phyloP scores from a whole-genome alignment of 2,888 invertebrate genomes.

The Rambutsinella grinnellia region DNA sequence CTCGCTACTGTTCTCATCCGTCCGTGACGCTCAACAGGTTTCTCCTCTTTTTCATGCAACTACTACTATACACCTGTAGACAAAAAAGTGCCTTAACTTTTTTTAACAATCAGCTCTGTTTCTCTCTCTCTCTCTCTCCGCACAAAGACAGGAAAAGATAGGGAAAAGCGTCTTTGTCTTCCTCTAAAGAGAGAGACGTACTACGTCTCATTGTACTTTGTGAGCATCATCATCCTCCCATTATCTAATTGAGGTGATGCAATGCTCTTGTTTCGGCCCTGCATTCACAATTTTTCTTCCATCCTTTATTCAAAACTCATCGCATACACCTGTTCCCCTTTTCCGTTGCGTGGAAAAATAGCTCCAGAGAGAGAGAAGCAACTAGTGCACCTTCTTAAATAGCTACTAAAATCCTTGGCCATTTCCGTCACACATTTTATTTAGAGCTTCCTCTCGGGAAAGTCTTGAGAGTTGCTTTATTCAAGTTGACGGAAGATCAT shows the following conservation, averaged over 20 bases:
- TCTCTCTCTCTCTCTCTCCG: too few relatives aligned
- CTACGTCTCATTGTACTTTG: not conserved
- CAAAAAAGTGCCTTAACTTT: conserved; percentile 2
- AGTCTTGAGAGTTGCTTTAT: too few relatives aligned
- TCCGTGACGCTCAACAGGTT: conserved; percentile 37
- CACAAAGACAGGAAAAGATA: not conserved
- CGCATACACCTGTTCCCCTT: conserved; percentile 44
- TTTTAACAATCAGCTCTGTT: conserved; percentile 5
- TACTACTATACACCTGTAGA: conserved; percentile 18
- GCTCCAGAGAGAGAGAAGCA: not conserved
- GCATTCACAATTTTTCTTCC: conserved; percentile 39
- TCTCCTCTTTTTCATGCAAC: not conserved
- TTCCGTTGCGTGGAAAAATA: not conserved
- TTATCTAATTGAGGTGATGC: not conserved
- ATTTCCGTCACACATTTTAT: conserved; percentile 47
- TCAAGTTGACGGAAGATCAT: not conserved
- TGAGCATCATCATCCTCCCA: not conserved
- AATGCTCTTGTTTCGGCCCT: conserved; percentile 14
- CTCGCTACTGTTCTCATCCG: not conserved
- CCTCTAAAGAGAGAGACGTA: not conserved
- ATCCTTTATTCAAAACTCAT: not conserved
- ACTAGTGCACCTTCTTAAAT: not conserved
- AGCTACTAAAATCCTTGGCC: conserved; percentile 33
- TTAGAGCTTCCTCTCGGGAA: conserved; percentile 6
- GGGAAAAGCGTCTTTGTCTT: conserved; percentile 4